Percentiles rank a stretch among this genome's conserved stretches.
Evolutionary conservation across 2,888 invertebrate genomes (phyloP).

Genomic region (Lepidocyrtoides sp.): DNA sequence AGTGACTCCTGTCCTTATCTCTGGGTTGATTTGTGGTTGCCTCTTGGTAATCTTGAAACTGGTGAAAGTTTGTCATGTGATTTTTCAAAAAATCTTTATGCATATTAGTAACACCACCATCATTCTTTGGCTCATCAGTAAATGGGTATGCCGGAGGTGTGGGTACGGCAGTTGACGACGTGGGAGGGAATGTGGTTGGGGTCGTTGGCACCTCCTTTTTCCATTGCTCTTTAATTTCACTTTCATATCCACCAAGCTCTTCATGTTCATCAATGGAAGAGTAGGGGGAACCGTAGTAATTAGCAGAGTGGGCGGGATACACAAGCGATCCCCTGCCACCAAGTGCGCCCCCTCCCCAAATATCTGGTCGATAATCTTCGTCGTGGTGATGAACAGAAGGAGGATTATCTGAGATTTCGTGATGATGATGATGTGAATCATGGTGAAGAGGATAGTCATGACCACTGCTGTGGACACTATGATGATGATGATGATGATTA

Average conservation of each 20-base stretch:
- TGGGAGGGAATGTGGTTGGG: background rate
- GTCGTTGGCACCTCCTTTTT: background rate
- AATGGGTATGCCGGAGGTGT: constrained; percentile 31
- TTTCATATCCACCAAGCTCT: constrained; percentile 63
- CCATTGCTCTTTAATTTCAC: constrained; percentile 44
- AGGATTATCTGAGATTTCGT: background rate
- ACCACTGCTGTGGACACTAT: background rate
- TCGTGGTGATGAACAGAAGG: background rate
- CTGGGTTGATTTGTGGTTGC: background rate
- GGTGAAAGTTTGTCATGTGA: constrained; percentile 51
- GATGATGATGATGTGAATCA: background rate
- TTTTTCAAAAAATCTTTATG: constrained; percentile 44
- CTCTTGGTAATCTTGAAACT: constrained; percentile 33
- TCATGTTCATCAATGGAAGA: constrained; percentile 43
- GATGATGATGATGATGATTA: background rate
- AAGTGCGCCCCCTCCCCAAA: background rate
- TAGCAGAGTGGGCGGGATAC: constrained; percentile 1
- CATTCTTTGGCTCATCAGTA: background rate
- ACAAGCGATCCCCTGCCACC: background rate
- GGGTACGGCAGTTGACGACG: background rate
- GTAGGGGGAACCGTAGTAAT: constrained; percentile 4
- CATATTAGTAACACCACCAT: constrained; percentile 34
- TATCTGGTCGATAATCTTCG: background rate
- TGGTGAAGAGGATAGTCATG: background rate
- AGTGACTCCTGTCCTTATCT: background rate